Base-by-base conservation (phyloP, 2,113 vertebrate genomes). In the Cromileptes altivelis region DNA sequence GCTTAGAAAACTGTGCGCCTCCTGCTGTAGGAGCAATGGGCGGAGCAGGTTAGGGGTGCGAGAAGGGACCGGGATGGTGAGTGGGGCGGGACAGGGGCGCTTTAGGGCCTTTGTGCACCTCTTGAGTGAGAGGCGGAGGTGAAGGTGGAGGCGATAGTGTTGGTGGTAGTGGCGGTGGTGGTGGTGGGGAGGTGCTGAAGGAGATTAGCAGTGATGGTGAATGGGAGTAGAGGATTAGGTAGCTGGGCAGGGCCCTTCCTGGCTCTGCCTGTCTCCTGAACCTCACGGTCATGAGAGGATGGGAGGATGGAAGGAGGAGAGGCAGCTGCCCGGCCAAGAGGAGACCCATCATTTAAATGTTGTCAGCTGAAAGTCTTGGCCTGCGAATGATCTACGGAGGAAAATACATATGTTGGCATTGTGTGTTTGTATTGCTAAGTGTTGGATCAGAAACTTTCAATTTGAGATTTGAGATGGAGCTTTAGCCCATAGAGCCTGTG, bases 161-260 rank as follows among this genome's bases (percentile, higher is more conserved):
- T 81, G 79, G 88, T 80, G 90, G 86, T 64, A 70, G 78, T 69
- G 14, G 62, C 21, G 58, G 72, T 27, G 81, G 80, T 1, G 53
- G 30, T 75, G 81, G 90, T 60, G 86, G 88, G 89, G 91, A 86
- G 88, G 82, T 76, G 88, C 89, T 84, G 86, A 75, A 81, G 72
- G 92, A 94, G 95, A 95, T 96, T 96, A 95, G 90, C 85, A 92
- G 85, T 80, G 90, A 92, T 83, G 82, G 85, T 96, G 95, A 96
- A 95, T 95, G 84, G 90, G 92, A 93, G 79, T 88, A 81, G 90
- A 91, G 94, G 95, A 96, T 95, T 96, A 95, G 88, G 85, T 89
- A 86, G 93, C 88, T 90, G 91, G 93, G 89, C 88, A 75, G 86
- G 92, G 89, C 83, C 88, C 79, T 89, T 90, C 88, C 87, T 84